These are phyloP conservation scores for Numenius arquata DNA, from an alignment of 2,113 vertebrate genomes.

Conservation along the genomic window DNA sequence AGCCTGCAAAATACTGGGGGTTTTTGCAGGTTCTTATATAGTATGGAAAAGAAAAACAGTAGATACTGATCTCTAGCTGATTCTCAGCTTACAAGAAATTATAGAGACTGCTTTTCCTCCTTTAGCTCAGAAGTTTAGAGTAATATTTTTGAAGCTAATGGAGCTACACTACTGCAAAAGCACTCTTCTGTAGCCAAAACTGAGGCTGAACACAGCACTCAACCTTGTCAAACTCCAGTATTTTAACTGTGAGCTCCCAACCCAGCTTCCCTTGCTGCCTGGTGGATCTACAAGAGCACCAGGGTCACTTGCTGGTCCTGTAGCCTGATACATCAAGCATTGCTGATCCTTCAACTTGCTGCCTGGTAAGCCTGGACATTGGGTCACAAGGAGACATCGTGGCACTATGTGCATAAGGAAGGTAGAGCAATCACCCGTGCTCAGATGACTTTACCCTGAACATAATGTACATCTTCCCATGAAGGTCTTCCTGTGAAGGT, in stretches of 20 bases:
- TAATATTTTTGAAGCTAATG: background rate
- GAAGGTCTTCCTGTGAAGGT: background rate
- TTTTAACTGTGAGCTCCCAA: background rate
- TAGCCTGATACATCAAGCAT: background rate
- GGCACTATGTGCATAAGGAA: background rate
- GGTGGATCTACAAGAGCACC: background rate
- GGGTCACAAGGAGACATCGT: background rate
- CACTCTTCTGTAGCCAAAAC: background rate
- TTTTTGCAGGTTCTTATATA: background rate
- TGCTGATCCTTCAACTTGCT: background rate
- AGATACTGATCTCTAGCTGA: background rate
- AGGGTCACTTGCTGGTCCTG: background rate
- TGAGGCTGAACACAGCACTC: background rate
- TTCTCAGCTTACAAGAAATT: constrained; percentile 12
- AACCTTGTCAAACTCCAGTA: background rate
- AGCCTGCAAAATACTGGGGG: background rate
- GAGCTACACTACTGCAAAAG: background rate
- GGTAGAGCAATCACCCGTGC: fast-evolving
- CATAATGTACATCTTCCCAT: background rate
- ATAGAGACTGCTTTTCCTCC: background rate
- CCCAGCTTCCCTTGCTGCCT: background rate
- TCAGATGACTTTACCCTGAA: background rate
- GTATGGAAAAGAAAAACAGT: background rate
- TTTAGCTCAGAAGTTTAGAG: background rate
- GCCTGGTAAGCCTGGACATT: background rate